Percentiles rank a stretch among this genome's conserved stretches.
Conservation (phyloP, 2,888 invertebrate species). For the Netelia virgata region DNA sequence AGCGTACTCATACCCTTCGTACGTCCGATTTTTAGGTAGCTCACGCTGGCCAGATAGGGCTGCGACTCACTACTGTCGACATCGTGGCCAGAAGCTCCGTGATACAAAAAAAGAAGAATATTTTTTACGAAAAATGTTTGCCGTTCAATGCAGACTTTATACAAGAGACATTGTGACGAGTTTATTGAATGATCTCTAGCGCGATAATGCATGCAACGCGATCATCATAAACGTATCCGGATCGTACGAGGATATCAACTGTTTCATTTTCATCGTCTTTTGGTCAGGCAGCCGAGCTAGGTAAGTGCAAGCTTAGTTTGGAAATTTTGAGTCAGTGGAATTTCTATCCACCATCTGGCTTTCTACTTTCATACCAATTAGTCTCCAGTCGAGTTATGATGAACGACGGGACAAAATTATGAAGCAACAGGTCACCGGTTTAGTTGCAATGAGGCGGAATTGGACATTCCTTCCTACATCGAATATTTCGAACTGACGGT, state of each 20-base stretch:
- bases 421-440: no score
- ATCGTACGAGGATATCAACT: neutral
- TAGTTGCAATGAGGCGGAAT: no score
- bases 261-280: neutral
- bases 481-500: no score
- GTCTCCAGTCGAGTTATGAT: no score
- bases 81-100: conserved; percentile 4
- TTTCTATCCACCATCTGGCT: no score
- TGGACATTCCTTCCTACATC: no score
- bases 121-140: conserved; percentile 35
- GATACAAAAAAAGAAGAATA: conserved; percentile 29
- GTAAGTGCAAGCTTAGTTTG: neutral
- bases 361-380: no score
- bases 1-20: conserved; percentile 71
- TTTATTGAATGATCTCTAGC: neutral
- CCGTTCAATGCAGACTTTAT: conserved; percentile 18
- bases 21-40: conserved; percentile 20
- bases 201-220: neutral
- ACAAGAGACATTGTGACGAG: conserved; percentile 17
- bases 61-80: no score
- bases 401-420: no score
- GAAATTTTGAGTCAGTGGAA: neutral
- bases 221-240: neutral
- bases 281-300: no score
- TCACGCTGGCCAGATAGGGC: neutral